These are phyloP conservation scores for Metaphire vulgaris DNA, from an alignment of 1,140 invertebrate genomes.

Conservation along the genomic window DNA sequence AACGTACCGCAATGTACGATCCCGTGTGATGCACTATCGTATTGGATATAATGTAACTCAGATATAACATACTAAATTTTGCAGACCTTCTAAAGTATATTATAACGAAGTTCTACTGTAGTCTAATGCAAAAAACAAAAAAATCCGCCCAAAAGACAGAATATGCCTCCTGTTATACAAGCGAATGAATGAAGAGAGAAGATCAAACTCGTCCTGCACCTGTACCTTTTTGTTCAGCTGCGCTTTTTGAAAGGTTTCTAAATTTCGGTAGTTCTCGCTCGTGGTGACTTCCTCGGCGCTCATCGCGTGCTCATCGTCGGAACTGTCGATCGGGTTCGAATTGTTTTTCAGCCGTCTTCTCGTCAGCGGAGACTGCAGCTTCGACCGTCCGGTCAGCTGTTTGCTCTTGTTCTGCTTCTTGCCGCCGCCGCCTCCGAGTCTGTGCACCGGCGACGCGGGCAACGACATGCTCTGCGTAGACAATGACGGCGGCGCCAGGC, in stretches of 20 bases:
- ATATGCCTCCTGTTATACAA: no score
- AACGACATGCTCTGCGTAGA: constrained; percentile 37
- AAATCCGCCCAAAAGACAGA: constrained; percentile 17
- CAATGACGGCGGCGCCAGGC: not conserved
- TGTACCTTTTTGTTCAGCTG: constrained; percentile 83
- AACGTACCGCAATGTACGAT: no score
- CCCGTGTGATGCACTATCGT: no score
- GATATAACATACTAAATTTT: no score
- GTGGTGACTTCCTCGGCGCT: constrained; percentile 57
- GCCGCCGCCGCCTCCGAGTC: not conserved
- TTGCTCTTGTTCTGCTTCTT: not conserved
- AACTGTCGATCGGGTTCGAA: constrained; percentile 68
- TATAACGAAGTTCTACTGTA: no score
- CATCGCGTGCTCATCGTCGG: constrained; percentile 70
- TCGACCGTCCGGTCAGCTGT: constrained; percentile 48
- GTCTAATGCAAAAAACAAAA: no score
- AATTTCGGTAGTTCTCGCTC: constrained; percentile 70
- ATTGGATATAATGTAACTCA: no score
- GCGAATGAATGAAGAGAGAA: no score
- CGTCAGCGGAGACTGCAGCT: constrained; percentile 65
- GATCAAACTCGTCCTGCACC: constrained; percentile 6
- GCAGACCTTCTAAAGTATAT: no score
- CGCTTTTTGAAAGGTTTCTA: constrained; percentile 90
- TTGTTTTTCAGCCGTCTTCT: constrained; percentile 56
- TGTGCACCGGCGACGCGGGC: constrained; percentile 40